These are phyloP conservation scores for Penaeus vannamei DNA, from an alignment of 1,140 invertebrate species.

Conservation along the genomic window DNA sequence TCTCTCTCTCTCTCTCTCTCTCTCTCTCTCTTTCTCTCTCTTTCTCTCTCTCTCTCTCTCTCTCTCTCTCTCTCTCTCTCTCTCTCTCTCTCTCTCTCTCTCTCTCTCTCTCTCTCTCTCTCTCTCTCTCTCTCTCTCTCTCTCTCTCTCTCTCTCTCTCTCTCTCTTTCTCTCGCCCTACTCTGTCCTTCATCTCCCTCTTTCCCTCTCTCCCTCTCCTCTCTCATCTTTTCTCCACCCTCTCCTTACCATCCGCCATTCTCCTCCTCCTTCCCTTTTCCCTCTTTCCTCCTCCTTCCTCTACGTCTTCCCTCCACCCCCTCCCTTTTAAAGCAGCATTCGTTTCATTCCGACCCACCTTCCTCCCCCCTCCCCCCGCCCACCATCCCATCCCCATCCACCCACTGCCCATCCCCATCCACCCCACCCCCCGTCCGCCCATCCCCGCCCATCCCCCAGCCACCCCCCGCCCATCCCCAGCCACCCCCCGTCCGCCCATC, in stretches of 20 bases:
- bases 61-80: conserved; percentile 23
- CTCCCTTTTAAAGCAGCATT: conserved; percentile 13
- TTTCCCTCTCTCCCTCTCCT: neutral
- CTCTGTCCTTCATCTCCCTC: too few relatives aligned
- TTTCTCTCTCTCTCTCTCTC: conserved; percentile 29
- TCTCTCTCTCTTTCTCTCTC: conserved; percentile 34
- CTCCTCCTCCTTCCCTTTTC: neutral
- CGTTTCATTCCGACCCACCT: neutral
- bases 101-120: neutral
- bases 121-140: too few relatives aligned
- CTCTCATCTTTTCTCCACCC: too few relatives aligned
- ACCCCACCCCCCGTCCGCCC: neutral
- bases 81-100: conserved; percentile 16
- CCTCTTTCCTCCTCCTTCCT: neutral
- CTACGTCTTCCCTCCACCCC: neutral
- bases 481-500: neutral
- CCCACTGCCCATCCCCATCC: neutral
- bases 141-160: too few relatives aligned
- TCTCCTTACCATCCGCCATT: too few relatives aligned
- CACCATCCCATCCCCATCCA: neutral
- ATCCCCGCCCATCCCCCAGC: neutral
- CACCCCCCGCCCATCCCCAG: neutral
- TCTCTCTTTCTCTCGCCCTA: too few relatives aligned
- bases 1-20: conserved; percentile 34
- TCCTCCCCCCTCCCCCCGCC: neutral